Evolutionary conservation across 2,888 invertebrate species (phyloP).

Genomic region (Drosophila macrospina): DNA sequence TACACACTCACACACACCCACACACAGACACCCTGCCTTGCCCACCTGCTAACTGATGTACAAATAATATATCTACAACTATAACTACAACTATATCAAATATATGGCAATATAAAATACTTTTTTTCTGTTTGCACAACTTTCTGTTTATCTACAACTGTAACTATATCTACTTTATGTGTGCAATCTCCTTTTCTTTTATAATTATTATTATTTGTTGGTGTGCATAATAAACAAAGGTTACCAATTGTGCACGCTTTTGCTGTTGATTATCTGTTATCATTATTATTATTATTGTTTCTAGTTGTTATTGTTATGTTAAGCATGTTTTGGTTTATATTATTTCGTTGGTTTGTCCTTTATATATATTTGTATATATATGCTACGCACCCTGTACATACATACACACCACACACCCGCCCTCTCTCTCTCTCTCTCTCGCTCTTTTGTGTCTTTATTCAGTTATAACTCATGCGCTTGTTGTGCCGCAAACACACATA

Average conservation of each 20-base stretch:
- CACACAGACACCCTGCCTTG: slow-evolving; percentile 4
- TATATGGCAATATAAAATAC: slow-evolving; percentile 32
- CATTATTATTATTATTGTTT: slow-evolving; percentile 28
- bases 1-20: slow-evolving; percentile 26
- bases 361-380: neutral
- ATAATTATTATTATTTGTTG: neutral
- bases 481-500: slow-evolving; percentile 43
- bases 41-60: slow-evolving; percentile 44
- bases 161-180: slow-evolving; percentile 24
- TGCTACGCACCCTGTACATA: slow-evolving; percentile 47
- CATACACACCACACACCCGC: slow-evolving; percentile 35
- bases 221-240: slow-evolving; percentile 54
- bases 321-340: slow-evolving; percentile 46
- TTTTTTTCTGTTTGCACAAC: slow-evolving; percentile 25
- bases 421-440: neutral
- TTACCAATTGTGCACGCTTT: slow-evolving; percentile 73
- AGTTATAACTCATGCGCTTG: slow-evolving; percentile 57
- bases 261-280: slow-evolving; percentile 30
- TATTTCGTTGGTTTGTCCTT: slow-evolving; percentile 25
- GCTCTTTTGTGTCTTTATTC: slow-evolving; percentile 9
- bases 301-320: slow-evolving; percentile 31
- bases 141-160: slow-evolving; percentile 28
- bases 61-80: slow-evolving; percentile 34
- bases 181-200: slow-evolving; percentile 30
- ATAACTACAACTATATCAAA: slow-evolving; percentile 14